These are phyloP conservation scores for Oreochromis grahami DNA, from an alignment of 2,797 vertebrate genomes.

Conservation along the genomic window DNA sequence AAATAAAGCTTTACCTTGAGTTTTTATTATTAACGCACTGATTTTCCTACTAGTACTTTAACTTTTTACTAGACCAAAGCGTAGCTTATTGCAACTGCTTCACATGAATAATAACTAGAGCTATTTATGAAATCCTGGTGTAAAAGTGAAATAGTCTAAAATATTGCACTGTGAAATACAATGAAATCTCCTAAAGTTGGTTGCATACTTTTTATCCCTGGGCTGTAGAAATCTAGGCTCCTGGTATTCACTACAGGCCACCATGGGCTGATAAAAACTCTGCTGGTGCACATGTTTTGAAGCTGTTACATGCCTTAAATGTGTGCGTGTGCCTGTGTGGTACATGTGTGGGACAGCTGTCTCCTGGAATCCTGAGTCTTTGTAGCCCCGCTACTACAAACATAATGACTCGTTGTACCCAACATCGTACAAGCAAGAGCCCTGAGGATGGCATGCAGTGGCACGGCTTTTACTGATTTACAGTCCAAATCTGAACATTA, in stretches of 20 bases:
- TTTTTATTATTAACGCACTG: background rate
- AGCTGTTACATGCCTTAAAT: conserved; percentile 8
- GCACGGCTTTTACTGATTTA: conserved; percentile 22
- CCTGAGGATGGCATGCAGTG: conserved; percentile 26
- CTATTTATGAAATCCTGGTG: background rate
- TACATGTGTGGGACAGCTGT: conserved; percentile 42
- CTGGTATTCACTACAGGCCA: conserved; percentile 11
- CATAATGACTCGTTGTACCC: conserved; percentile 50
- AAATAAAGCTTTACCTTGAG: background rate
- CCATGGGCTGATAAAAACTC: background rate
- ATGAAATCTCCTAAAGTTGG: background rate
- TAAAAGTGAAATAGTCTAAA: background rate
- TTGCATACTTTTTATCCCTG: background rate
- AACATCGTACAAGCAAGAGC: background rate
- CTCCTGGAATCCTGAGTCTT: conserved; percentile 47
- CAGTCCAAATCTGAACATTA: conserved; percentile 6
- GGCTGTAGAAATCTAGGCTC: background rate
- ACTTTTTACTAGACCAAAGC: background rate
- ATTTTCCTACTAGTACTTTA: background rate
- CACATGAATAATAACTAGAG: background rate
- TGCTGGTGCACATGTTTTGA: conserved; percentile 18
- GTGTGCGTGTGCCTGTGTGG: background rate
- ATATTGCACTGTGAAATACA: background rate
- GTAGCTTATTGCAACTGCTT: background rate
- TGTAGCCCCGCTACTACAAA: conserved; percentile 29